These are phyloP conservation scores for Alexandromys fortis DNA, from an alignment of 2,113 vertebrate genomes.

Conservation along the genomic window DNA sequence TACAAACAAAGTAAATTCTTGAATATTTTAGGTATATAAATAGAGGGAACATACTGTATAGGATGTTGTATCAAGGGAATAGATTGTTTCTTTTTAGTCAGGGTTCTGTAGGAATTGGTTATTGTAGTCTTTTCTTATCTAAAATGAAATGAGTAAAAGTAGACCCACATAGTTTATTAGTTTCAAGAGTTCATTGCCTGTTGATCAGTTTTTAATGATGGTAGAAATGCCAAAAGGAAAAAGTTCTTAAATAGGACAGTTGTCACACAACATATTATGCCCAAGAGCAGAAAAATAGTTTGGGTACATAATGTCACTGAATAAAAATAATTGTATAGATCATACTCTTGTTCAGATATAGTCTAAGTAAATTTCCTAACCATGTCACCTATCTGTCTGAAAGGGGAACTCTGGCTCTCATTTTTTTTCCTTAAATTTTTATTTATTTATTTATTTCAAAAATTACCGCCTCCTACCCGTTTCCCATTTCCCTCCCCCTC, in stretches of 20 bases:
- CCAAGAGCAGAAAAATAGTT: constrained; percentile 70
- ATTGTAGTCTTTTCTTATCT: neutral
- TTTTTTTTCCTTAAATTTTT: neutral
- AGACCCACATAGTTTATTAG: neutral
- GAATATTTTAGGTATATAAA: neutral
- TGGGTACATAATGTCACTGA: constrained; percentile 67
- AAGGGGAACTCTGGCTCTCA: constrained; percentile 58
- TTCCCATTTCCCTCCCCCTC: too few species aligned
- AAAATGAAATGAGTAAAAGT: neutral
- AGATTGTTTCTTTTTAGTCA: neutral
- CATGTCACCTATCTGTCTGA: constrained; percentile 70
- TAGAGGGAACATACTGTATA: neutral
- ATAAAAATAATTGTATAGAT: constrained; percentile 82
- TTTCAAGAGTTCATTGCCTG: neutral
- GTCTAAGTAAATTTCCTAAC: constrained; percentile 57
- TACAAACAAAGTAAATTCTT: neutral
- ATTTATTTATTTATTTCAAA: too few species aligned
- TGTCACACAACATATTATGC: constrained; percentile 75
- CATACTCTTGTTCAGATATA: constrained; percentile 76
- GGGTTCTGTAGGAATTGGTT: neutral
- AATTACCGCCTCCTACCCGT: too few species aligned
- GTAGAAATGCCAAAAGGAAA: neutral
- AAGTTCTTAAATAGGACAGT: neutral
- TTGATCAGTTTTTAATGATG: neutral
- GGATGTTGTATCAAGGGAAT: neutral